Evolutionary conservation across 2,888 invertebrate species (phyloP), one percentile per base, ranked within the genome.

Genomic region (Slavum lentiscoides): DNA sequence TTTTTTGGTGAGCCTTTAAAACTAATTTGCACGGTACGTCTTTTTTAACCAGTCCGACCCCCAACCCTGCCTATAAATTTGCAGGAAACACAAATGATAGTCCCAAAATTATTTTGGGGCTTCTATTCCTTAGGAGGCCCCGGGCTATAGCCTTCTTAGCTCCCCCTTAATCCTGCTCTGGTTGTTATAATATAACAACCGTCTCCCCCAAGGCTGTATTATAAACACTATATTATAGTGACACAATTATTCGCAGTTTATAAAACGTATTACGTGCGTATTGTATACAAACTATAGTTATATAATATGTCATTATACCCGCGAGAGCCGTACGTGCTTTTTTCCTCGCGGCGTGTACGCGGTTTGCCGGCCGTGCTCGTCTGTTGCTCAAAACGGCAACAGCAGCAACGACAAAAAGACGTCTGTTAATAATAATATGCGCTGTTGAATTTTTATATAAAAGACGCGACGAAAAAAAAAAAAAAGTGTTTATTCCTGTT

Each of bases 341-440:
- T 64, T 55, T 15, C 30, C 30, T 30, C 30, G 4, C n/a, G n/a
- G n/a, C n/a, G n/a, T n/a, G 30, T 30, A 30, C 64, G 9, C 53
- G 6, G n/a, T 74, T 74, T 53, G 30, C 30, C 53, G 23, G 15
- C 17, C 21, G 13, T 15, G 21, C 49, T 37, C 62, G 73, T 74
- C 73, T 74, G 73, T 62, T 62, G 73, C 73, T 74, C 49, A n/a
- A 62, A 53, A 62, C 43, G 43, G 19, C 43, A 19, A 23, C 15
- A 23, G 49, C 21, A 13, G 17, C 73, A 62, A 62, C 53, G 30
- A 74, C 55, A 37, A 74, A 74, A 64, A 74, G n/a, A 9, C 49
- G 49, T 49, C 43, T 55, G 1, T 61, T 62, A 49, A n/a, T n/a
- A n/a, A n/a, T n/a, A n/a, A 61, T 21, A 73, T 8, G 7, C 61